A percentile compares a stretch with the other conserved stretches of the same genome.
Evolutionary conservation across 2,113 vertebrate species (phyloP).

Genomic region (Brienomyrus brachyistius): DNA sequence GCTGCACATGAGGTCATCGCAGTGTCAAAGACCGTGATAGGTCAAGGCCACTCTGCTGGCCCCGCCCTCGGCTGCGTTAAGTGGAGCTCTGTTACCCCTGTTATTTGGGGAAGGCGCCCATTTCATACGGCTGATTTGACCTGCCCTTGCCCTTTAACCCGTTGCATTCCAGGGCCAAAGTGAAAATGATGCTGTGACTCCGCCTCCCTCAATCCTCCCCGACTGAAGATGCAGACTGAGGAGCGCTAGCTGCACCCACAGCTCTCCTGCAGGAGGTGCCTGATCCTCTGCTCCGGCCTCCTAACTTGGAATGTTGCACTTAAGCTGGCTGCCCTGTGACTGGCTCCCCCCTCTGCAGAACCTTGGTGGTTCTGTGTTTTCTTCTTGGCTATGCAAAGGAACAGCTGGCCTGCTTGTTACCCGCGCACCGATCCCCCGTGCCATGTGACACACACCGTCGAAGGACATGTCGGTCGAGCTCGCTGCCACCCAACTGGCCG

Average conservation of each 20-base stretch:
- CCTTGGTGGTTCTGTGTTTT: constrained; percentile 33
- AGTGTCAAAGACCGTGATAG: neutral
- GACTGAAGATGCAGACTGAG: neutral
- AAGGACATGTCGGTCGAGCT: neutral
- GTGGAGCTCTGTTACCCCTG: neutral
- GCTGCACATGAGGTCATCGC: neutral
- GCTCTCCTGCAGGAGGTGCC: neutral
- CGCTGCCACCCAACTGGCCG: neutral
- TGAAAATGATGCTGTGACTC: neutral
- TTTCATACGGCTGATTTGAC: neutral
- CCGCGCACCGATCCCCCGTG: constrained; percentile 26
- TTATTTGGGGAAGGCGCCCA: neutral
- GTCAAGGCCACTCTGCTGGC: neutral
- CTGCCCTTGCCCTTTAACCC: neutral
- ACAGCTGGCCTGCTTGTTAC: constrained; percentile 21
- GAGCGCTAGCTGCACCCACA: neutral
- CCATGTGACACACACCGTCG: neutral
- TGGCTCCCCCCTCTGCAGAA: constrained; percentile 13
- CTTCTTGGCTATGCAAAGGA: constrained; percentile 46
- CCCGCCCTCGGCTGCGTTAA: neutral
- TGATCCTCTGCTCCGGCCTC: neutral
- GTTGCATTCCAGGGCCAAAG: neutral
- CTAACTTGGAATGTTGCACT: constrained; percentile 10
- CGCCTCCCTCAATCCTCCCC: neutral
- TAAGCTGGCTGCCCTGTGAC: neutral